These are phyloP conservation scores for Panagrolaimus sp. DNA, from an alignment of 1,140 invertebrate genomes.

Conservation along the genomic window DNA sequence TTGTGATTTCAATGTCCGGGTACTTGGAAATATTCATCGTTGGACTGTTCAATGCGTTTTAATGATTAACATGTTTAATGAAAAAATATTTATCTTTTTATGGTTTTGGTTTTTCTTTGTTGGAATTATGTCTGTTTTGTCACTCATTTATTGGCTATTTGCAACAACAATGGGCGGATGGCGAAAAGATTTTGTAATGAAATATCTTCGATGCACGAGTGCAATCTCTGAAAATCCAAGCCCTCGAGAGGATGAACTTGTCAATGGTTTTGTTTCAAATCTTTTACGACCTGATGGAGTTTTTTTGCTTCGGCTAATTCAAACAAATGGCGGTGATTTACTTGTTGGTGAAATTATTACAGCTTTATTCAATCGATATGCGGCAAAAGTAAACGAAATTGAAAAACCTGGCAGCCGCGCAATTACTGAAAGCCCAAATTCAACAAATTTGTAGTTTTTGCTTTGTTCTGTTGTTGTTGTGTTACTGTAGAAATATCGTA, in stretches of 20 bases:
- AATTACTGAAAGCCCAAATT: background rate
- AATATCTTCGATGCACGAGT: constrained; percentile 44
- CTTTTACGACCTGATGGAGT: constrained; percentile 60
- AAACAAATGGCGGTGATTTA: constrained; percentile 56
- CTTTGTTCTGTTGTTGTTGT: no score
- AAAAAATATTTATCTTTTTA: constrained; percentile 56
- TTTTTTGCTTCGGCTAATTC: constrained; percentile 58
- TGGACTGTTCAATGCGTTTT: constrained; percentile 61
- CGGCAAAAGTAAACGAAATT: constrained; percentile 23
- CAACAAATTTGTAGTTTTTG: background rate
- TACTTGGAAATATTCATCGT: constrained; percentile 57
- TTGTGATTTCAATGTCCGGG: constrained; percentile 62
- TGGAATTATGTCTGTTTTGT: constrained; percentile 51
- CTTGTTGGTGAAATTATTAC: constrained; percentile 51
- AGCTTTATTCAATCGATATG: constrained; percentile 35
- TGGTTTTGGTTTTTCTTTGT: constrained; percentile 59
- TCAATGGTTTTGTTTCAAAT: constrained; percentile 43
- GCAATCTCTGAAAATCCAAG: constrained; percentile 32
- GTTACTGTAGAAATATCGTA: no score
- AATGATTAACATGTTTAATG: constrained; percentile 79
- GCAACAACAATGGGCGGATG: constrained; percentile 38
- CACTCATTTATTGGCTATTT: constrained; percentile 52
- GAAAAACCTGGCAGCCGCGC: constrained; percentile 26
- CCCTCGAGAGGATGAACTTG: constrained; percentile 28
- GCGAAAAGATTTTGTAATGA: constrained; percentile 41